Base-by-base conservation (phyloP, 2,797 vertebrate genomes). In the Spatula clypeata region DNA sequence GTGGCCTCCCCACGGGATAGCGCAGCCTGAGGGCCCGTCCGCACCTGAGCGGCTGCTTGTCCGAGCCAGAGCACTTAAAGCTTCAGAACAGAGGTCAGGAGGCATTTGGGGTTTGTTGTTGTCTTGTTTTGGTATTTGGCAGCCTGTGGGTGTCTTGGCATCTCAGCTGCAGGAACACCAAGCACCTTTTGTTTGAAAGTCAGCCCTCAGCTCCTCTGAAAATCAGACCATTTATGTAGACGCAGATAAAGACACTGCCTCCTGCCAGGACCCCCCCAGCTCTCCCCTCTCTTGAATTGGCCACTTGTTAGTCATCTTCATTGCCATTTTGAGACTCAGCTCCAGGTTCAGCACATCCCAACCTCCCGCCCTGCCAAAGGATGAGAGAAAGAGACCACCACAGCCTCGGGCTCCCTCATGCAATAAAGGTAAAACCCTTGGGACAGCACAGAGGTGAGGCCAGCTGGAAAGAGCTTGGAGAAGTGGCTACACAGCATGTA, bases 21-120 rank as follows among this genome's bases (percentile, higher is more conserved):
- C 34, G 11, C 32, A 3, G 65, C 32, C 34, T 5, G 0, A 0
- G 31, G 65, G 31, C 88, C 24, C 1, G 2, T 61, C 40, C 27
- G 40, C 36, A 27, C n/a, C 71, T 29, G 31, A 57, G 47, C 44
- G 0, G 16, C 14, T 7, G 26, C 9, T 1, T 4, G 23, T 5
- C 71, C 7, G 9, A 82, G 74, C 67, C 85, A 76, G 72, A 53
- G 49, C 40, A 40, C 13, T 7, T 49, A 49, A 29, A 74, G 40
- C 36, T 72, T 53, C 74, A 9, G 17, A 79, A 57, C 13, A n/a
- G 47, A 92, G 61, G 24, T 2, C 58, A n/a, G 49, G 20, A 91
- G 23, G 20, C 11, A 2, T 4, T 49, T 26, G 42, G 54, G 19
- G 1, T 61, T 67, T 55, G 17, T 66, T 88, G 60, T 60, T 44